Conservation (phyloP, 2,797 vertebrate species). For the Aythya fuligula region DNA sequence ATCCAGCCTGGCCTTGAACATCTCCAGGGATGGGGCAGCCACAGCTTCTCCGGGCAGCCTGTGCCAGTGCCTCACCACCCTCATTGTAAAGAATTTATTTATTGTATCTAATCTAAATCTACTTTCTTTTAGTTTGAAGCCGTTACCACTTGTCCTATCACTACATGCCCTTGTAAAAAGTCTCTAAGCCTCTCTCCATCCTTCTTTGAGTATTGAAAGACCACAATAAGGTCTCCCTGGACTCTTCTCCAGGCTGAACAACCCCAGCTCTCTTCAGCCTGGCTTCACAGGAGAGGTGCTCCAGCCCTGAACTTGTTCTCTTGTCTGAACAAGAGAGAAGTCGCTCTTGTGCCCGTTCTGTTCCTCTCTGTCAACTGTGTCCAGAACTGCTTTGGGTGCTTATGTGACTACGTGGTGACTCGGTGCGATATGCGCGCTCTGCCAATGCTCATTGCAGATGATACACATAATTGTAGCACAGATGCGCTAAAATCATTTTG, state of each 20-base stretch:
- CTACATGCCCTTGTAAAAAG: background rate
- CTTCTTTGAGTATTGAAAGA: background rate
- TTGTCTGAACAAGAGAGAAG: too few relatives aligned
- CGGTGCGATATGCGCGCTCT: background rate
- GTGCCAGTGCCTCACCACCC: background rate
- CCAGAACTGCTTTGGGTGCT: background rate
- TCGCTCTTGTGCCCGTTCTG: background rate
- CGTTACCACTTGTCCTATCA: background rate
- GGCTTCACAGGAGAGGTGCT: background rate
- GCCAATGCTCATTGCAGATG: background rate
- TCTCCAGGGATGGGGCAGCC: background rate
- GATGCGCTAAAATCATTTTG: background rate
- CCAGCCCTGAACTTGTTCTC: background rate
- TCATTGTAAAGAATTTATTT: too few relatives aligned
- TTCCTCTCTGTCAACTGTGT: background rate
- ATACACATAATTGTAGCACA: rapidly evolving
- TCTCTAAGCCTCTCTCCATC: background rate
- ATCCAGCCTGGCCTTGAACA: background rate
- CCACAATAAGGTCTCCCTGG: background rate
- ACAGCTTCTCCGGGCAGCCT: background rate
- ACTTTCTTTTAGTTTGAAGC: background rate
- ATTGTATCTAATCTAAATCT: background rate
- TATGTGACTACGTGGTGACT: background rate
- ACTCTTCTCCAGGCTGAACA: background rate
- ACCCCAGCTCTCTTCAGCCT: background rate